Percentiles rank a stretch among this genome's conserved stretches.
phyloP scores from a whole-genome alignment of 1,140 invertebrate genomes.

The Drosophila triauraria region DNA sequence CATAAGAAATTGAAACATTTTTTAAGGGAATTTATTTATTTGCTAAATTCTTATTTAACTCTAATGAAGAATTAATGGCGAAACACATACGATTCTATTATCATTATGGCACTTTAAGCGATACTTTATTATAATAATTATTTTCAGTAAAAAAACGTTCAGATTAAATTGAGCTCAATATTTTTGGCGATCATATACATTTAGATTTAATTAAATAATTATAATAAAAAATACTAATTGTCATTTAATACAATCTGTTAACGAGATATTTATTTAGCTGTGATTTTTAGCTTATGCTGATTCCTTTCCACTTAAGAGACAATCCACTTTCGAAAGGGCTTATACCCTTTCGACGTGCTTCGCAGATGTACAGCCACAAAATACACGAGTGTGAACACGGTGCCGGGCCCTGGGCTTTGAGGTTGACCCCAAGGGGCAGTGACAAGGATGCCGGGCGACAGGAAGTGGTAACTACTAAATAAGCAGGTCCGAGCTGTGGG shows the following conservation, averaged over 20 bases:
- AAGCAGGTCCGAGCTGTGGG: slow-evolving; percentile 51
- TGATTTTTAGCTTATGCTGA: not conserved
- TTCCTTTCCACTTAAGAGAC: too few species aligned
- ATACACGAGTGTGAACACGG: slow-evolving; percentile 56
- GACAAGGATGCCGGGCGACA: slow-evolving; percentile 51
- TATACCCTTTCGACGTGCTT: slow-evolving; percentile 9
- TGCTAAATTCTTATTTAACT: too few species aligned
- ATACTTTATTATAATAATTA: not conserved
- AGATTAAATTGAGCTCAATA: not conserved
- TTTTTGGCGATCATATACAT: not conserved
- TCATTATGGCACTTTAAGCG: too few species aligned
- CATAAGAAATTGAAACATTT: too few species aligned
- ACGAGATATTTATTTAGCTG: not conserved
- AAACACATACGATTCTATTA: too few species aligned
- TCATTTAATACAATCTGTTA: too few species aligned
- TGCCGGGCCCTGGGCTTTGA: slow-evolving; percentile 34
- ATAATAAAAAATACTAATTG: not conserved
- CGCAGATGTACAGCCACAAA: slow-evolving; percentile 20
- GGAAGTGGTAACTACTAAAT: slow-evolving; percentile 61
- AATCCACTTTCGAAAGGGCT: not conserved
- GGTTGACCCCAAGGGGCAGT: slow-evolving; percentile 43
- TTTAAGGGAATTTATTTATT: too few species aligned
- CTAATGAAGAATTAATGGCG: too few species aligned
- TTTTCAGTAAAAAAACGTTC: not conserved
- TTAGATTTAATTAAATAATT: too few species aligned